These are phyloP conservation scores for Diloba caeruleocephala DNA, from an alignment of 2,888 invertebrate species.

Conservation along the genomic window DNA sequence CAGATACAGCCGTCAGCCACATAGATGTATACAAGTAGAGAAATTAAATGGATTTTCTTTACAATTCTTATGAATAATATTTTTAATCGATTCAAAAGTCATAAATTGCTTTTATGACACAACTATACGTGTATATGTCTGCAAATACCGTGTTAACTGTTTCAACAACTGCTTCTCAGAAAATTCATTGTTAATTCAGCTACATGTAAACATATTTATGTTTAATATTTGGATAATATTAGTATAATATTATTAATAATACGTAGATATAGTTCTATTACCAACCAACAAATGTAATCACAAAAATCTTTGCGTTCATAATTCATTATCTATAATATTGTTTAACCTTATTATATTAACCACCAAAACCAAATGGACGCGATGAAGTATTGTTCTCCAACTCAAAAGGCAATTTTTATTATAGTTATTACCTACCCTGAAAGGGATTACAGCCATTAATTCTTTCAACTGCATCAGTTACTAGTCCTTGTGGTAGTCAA, in stretches of 20 bases:
- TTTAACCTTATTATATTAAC: conserved; percentile 65
- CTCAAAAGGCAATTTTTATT: conserved; percentile 67
- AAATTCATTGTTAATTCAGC: too few species aligned
- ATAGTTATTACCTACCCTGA: conserved; percentile 68
- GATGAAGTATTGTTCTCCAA: conserved; percentile 74
- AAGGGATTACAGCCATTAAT: conserved; percentile 66
- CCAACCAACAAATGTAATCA: conserved; percentile 49
- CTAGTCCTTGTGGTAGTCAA: conserved; percentile 59
- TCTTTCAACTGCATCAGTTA: conserved; percentile 44
- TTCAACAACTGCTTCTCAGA: too few species aligned
- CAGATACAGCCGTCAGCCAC: too few species aligned
- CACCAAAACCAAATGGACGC: conserved; percentile 80
- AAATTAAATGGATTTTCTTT: too few species aligned
- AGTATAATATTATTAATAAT: conserved; percentile 28
- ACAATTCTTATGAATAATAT: too few species aligned
- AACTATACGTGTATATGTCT: too few species aligned
- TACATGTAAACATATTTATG: too few species aligned
- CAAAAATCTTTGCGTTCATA: conserved; percentile 48
- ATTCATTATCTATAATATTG: conserved; percentile 46
- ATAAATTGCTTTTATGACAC: too few species aligned
- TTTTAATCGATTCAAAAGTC: too few species aligned
- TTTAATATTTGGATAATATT: conserved; percentile 30
- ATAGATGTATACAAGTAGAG: too few species aligned
- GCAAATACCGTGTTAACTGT: too few species aligned
- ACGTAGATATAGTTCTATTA: conserved; percentile 35